phyloP scores from a whole-genome alignment of 2,888 invertebrate genomes.

The Drosophila phalerata region DNA sequence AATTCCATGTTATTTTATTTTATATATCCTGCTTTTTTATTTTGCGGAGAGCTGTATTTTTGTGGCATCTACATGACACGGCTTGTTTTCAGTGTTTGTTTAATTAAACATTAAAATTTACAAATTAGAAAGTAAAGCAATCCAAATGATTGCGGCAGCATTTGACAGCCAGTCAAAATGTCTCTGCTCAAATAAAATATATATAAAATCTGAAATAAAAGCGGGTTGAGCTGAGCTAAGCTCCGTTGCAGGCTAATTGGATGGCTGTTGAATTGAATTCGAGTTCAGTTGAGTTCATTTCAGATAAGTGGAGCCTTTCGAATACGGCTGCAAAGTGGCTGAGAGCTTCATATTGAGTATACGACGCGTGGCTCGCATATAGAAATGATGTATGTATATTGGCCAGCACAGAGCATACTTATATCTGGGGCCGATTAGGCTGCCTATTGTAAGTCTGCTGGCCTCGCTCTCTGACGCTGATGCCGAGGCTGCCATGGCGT shows the following conservation, averaged over 20 bases:
- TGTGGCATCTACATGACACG: background rate
- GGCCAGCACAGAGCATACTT: conserved; percentile 11
- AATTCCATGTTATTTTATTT: conserved; percentile 34
- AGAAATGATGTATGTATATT: conserved; percentile 20
- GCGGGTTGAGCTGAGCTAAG: background rate
- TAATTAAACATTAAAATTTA: conserved; percentile 55
- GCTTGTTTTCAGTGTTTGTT: conserved; percentile 49
- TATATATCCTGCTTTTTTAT: background rate
- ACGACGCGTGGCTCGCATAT: conserved; percentile 37
- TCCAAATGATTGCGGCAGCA: conserved; percentile 17
- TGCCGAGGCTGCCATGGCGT: conserved; percentile 55
- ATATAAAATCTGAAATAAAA: background rate
- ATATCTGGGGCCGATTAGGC: conserved; percentile 12
- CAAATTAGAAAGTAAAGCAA: conserved; percentile 49
- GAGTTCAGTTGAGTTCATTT: background rate
- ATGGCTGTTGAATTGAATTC: conserved; percentile 7
- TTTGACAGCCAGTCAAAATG: conserved; percentile 28
- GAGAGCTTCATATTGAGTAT: conserved; percentile 24
- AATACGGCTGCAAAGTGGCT: conserved; percentile 1
- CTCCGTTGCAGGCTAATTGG: conserved; percentile 12
- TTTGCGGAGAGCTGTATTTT: conserved; percentile 1
- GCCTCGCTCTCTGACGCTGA: conserved; percentile 3
- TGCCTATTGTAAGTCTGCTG: conserved; percentile 15
- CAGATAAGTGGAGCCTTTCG: background rate
- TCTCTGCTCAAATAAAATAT: background rate